Evolutionary conservation across 2,113 vertebrate species (phyloP), one percentile per base, ranked within the genome.

Genomic region (Heliornis fulica): DNA sequence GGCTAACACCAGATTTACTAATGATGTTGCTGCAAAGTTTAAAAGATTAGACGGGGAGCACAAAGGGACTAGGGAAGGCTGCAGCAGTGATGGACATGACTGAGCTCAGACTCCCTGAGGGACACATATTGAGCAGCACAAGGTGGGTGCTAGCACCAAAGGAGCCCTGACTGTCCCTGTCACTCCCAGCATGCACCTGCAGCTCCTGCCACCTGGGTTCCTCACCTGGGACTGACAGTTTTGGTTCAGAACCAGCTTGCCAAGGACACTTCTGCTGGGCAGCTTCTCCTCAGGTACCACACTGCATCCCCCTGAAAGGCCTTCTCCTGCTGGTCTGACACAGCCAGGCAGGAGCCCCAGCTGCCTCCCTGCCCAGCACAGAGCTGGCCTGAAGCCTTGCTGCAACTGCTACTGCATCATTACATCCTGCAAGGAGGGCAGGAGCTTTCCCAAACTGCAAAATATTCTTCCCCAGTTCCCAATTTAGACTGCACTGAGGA

Each of bases 21-120:
- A 60, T 20, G 28, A 12, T 2, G 4, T 45, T 80, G 40, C 40
- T 56, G 50, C 25, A 61, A 61, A 54, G 36, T 51, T 21, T 11
- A 26, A 32, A 68, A 77, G 29, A 23, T 20, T 79, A 41, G n/a
- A 45, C 25, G 46, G 38, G 20, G 36, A 68, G 13, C 40, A 71
- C 36, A 45, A 65, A 57, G 6, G 32, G 38, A 45, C 38, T 31
- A 38, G 40, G 59, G 26, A 13, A 78, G 78, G 53, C 40, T 45
- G 53, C 54, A 68, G 28, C 74, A 72, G 10, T 19, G 19, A 40
- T 0, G 0, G 50, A 19, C 0, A 0, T 38, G 34, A 36, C 1
- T 1, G n/a, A 83, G 21, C n/a, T 86, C 20, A 17, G 68, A 17
- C n/a, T 78, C 68, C 43, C 36, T 2, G 3, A 26, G 64, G 20